Evolutionary conservation across 2,113 vertebrate species (phyloP).

Genomic region (Oreochromis aureus): DNA sequence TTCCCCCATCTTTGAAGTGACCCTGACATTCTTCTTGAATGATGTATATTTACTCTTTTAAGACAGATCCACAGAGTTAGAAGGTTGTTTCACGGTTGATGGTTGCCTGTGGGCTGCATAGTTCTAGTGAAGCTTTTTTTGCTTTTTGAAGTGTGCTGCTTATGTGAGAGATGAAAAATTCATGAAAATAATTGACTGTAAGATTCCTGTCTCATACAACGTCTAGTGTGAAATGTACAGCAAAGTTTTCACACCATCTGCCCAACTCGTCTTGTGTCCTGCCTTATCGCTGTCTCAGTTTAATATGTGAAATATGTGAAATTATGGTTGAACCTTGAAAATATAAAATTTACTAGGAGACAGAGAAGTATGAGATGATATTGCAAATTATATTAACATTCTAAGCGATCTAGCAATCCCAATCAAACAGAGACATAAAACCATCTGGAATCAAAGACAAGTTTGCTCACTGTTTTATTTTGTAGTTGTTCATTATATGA

Average conservation of each 20-base stretch:
- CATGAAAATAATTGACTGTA: slow-evolving; percentile 37
- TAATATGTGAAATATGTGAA: background rate
- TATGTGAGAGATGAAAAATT: slow-evolving; percentile 32
- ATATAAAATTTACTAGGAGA: background rate
- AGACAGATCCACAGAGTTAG: background rate
- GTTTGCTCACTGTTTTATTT: background rate
- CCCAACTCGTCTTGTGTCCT: background rate
- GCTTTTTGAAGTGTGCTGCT: slow-evolving; percentile 39
- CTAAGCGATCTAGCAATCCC: too few relatives aligned
- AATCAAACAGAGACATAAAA: background rate
- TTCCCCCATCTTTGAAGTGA: slow-evolving; percentile 2
- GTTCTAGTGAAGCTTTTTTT: slow-evolving; percentile 23
- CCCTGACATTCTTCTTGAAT: background rate
- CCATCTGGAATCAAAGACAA: background rate
- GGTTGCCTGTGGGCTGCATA: slow-evolving; percentile 31
- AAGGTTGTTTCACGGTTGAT: slow-evolving; percentile 33
- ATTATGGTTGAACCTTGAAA: background rate
- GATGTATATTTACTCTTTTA: slow-evolving; percentile 1
- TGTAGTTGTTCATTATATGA: background rate
- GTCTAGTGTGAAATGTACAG: background rate
- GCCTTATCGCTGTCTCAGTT: background rate
- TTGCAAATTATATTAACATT: background rate
- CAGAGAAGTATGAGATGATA: background rate
- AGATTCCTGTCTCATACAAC: background rate
- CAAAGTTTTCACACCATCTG: background rate